Base-by-base conservation (phyloP, 1,140 invertebrate species). In the Papilio polyxenes region DNA sequence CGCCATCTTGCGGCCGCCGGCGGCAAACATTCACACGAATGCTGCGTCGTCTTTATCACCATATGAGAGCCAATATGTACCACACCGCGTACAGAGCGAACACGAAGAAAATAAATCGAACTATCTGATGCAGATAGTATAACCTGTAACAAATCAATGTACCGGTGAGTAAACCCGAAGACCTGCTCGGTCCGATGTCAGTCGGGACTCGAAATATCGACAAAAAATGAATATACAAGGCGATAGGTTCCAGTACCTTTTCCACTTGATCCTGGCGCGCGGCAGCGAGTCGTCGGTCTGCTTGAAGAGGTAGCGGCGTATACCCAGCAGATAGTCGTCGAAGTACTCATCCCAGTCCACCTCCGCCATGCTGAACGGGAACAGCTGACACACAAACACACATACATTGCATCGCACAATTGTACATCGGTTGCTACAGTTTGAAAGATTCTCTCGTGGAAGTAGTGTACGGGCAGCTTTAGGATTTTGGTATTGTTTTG, bases 221-320 rank as follows among this genome's bases (percentile, higher is more conserved):
- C 23, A 31, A 2, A 31, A 31, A 31, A 31, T 31, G 23, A 31
- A 31, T 31, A 31, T 31, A 31, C 23, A 31, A 31, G 23, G 23
- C 23, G 23, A 31, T 31, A 31, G 23, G 56, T 59, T n/a, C 2
- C 56, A 7, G 17, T n/a, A 97, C 96, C 95, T 96, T 87, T 91
- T 95, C 94, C 95, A 95, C 89, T 94, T 95, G 7, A 89, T 94
- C 82, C 93, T 94, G 37, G 96, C 96, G 31, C 94, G 90, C 51
- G 96, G 94, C 56, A 97, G 87, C 1, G 96, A 97, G 17, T 95
- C 95, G 20, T 96, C 87, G 82, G 96, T 95, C 87, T 98, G 97
- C 84, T 97, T 97, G 65, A 98, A 93, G 48, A 98, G 87, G 88
- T 97, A 97, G 48, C 96, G 90, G 69, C 97, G 84, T 44, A 92